A percentile compares a stretch with the other conserved stretches of the same genome.
Conservation (phyloP, 2,113 vertebrate species). For the Trochalopteron elliotii region DNA sequence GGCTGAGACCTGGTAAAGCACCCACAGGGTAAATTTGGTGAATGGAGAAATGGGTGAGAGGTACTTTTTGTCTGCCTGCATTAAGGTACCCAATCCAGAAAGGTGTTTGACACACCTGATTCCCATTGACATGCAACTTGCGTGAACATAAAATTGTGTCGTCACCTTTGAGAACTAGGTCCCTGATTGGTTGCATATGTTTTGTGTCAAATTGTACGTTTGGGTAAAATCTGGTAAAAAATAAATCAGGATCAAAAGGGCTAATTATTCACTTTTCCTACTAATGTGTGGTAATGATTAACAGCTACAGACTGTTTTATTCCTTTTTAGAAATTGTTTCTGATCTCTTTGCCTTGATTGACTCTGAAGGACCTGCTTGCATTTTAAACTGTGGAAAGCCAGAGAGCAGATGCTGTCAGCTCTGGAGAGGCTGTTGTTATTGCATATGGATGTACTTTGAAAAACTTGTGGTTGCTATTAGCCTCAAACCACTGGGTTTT, state of each 20-base stretch:
- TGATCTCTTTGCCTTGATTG: not conserved
- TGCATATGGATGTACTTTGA: not conserved
- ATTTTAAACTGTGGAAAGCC: not conserved
- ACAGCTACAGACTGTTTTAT: not conserved
- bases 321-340: not conserved
- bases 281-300: not conserved
- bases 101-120: not conserved
- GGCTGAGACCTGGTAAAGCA: slow-evolving; percentile 26
- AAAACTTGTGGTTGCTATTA: not conserved
- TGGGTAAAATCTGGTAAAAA: not conserved
- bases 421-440: not conserved
- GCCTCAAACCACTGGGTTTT: not conserved
- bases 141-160: not conserved
- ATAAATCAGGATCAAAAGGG: not conserved
- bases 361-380: not conserved
- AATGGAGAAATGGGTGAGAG: not conserved
- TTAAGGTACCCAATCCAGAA: not conserved
- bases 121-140: not conserved
- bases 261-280: not conserved
- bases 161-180: not conserved
- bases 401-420: not conserved
- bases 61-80: not conserved
- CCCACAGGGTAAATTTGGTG: not conserved
- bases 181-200: fast-evolving
- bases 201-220: fast-evolving